Percentiles rank a stretch among this genome's conserved stretches.
Evolutionary conservation across 2,888 invertebrate species (phyloP).

Genomic region (Amiota minor): DNA sequence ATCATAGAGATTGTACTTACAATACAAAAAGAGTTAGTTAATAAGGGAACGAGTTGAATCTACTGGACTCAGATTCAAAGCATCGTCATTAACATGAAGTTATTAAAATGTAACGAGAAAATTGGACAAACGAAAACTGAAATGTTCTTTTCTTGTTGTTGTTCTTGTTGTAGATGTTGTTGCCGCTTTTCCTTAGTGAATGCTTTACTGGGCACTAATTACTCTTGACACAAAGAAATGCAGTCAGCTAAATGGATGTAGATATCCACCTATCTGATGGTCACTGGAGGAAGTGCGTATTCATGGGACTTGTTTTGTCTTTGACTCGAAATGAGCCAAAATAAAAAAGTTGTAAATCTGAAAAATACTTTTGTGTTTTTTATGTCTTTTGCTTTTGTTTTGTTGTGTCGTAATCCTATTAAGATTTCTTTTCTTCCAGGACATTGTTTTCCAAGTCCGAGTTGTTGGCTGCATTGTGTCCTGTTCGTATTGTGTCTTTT

Average conservation of each 20-base stretch:
- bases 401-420: background rate
- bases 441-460: background rate
- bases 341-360: background rate
- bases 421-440: slow-evolving; percentile 1
- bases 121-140: background rate
- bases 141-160: background rate
- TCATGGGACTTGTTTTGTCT: background rate
- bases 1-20: background rate
- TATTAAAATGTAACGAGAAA: slow-evolving; percentile 10
- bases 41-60: background rate
- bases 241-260: too few species aligned
- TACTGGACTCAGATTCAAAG: background rate
- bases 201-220: slow-evolving; percentile 11
- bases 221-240: background rate
- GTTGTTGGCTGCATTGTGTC: too few species aligned
- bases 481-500: too few species aligned
- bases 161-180: background rate
- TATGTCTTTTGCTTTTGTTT: background rate
- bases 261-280: background rate
- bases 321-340: background rate
- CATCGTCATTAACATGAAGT: background rate
- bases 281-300: background rate
- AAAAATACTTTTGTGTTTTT: slow-evolving; percentile 2
- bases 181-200: background rate
- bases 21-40: background rate